Evolutionary conservation across 1,140 invertebrate species (phyloP).

Genomic region (Drosophila lowei): DNA sequence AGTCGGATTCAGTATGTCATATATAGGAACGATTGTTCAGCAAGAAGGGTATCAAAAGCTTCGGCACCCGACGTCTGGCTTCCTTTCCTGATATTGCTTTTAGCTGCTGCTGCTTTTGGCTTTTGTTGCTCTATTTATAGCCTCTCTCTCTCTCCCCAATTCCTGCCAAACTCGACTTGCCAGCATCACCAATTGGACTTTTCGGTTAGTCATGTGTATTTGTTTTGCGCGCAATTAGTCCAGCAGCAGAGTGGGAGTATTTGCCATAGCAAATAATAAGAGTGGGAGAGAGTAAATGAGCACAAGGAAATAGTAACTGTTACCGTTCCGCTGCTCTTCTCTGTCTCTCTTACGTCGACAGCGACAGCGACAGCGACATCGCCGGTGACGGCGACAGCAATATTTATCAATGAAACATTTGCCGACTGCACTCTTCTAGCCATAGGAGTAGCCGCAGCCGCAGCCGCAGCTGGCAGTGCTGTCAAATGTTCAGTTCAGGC

Average conservation of each 20-base stretch:
- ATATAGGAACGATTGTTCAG: no score
- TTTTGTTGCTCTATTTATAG: slow-evolving; percentile 70
- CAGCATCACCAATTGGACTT: slow-evolving; percentile 43
- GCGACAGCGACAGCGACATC: slow-evolving; percentile 3
- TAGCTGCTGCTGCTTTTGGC: slow-evolving; percentile 37
- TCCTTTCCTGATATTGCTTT: no score
- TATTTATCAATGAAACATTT: slow-evolving; percentile 72
- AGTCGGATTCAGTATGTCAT: no score
- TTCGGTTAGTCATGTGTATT: slow-evolving; percentile 66
- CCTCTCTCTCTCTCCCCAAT: not conserved
- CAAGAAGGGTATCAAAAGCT: not conserved
- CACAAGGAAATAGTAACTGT: not conserved
- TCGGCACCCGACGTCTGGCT: slow-evolving; percentile 1
- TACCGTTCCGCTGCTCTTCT: not conserved
- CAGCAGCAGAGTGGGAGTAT: slow-evolving; percentile 16
- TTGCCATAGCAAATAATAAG: not conserved
- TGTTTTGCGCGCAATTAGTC: slow-evolving; percentile 66
- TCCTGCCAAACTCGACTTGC: slow-evolving; percentile 38
- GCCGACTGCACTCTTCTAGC: slow-evolving; percentile 40
- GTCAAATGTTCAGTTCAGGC: slow-evolving; percentile 11
- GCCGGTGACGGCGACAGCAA: slow-evolving; percentile 4
- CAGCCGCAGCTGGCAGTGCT: not conserved
- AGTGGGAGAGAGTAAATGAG: slow-evolving; percentile 1
- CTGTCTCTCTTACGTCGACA: not conserved
- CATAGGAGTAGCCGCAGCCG: slow-evolving; percentile 1